Conservation (phyloP, 2,888 invertebrate genomes). For the Lysandra bellargus region DNA sequence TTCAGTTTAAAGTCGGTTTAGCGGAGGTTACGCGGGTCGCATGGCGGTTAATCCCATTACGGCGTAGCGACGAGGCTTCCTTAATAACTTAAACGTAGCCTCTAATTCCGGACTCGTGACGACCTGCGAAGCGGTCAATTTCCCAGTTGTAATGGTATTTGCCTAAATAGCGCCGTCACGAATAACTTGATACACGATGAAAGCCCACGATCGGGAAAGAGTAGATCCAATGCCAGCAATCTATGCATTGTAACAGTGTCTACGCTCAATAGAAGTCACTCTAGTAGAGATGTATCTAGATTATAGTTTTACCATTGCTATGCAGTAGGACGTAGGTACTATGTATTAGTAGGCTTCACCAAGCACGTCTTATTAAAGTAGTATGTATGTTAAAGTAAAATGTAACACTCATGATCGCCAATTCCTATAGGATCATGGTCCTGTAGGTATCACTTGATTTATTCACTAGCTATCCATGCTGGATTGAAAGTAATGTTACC, state of each 20-base stretch:
- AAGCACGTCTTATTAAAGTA: not conserved
- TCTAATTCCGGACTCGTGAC: constrained; percentile 56
- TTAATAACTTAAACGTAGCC: constrained; percentile 65
- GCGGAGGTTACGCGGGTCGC: constrained; percentile 44
- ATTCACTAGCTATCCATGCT: constrained; percentile 1
- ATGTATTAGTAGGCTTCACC: not conserved
- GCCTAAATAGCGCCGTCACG: not conserved
- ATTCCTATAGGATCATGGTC: not conserved
- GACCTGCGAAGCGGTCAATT: constrained; percentile 50
- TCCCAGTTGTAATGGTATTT: constrained; percentile 49
- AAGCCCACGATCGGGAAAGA: not conserved
- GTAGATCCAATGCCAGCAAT: not conserved
- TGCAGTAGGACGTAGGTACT: not conserved
- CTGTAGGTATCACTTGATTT: not conserved
- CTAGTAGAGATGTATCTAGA: not conserved
- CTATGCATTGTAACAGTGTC: not conserved
- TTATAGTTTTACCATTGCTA: not conserved
- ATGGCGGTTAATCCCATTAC: constrained; percentile 68
- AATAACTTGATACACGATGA: constrained; percentile 8
- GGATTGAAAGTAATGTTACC: constrained; percentile 45
- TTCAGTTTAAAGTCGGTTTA: constrained; percentile 39
- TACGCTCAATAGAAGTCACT: not conserved
- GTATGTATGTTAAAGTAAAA: no score
- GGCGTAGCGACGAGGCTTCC: constrained; percentile 66
- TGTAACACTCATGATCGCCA: not conserved